Percentiles rank a stretch among this genome's conserved stretches.
phyloP scores from a whole-genome alignment of 2,888 invertebrate genomes.

The Mechanitis messenoides region DNA sequence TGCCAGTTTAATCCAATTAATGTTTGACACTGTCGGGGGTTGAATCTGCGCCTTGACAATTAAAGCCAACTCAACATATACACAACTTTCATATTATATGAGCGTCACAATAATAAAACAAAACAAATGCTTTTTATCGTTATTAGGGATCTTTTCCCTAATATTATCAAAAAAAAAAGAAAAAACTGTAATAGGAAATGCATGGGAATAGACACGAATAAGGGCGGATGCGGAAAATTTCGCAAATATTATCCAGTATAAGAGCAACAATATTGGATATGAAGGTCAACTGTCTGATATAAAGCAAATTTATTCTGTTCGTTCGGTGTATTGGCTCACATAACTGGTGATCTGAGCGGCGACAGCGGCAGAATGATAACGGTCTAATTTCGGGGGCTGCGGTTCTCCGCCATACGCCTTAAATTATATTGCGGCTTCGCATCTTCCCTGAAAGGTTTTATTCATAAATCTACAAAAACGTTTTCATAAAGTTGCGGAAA shows the following conservation, averaged over 20 bases:
- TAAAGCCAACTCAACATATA: not conserved
- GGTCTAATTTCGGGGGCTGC: conserved; percentile 68
- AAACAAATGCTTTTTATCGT: conserved; percentile 35
- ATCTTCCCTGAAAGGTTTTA: conserved; percentile 73
- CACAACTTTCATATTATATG: conserved; percentile 7
- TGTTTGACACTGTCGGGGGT: too few species aligned
- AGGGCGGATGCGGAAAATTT: conserved; percentile 48
- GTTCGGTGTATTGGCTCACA: conserved; percentile 71
- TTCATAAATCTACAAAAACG: conserved; percentile 72
- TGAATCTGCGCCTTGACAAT: too few species aligned
- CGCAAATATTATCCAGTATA: conserved; percentile 61
- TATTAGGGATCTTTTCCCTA: conserved; percentile 49
- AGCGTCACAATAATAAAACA: conserved; percentile 15
- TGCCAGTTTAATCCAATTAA: too few species aligned
- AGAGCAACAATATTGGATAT: conserved; percentile 69
- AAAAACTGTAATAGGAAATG: conserved; percentile 50
- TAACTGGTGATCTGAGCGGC: conserved; percentile 69
- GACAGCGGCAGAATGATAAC: conserved; percentile 73
- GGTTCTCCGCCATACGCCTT: conserved; percentile 60
- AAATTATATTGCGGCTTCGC: conserved; percentile 69
- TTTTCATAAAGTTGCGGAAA: conserved; percentile 70
- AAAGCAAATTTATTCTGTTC: conserved; percentile 75
- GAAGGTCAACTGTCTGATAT: conserved; percentile 71
- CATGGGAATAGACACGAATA: conserved; percentile 40
- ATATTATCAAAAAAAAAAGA: conserved; percentile 45